These are phyloP conservation scores for Metopolophium dirhodum DNA, from an alignment of 1,140 invertebrate species.

Conservation along the genomic window DNA sequence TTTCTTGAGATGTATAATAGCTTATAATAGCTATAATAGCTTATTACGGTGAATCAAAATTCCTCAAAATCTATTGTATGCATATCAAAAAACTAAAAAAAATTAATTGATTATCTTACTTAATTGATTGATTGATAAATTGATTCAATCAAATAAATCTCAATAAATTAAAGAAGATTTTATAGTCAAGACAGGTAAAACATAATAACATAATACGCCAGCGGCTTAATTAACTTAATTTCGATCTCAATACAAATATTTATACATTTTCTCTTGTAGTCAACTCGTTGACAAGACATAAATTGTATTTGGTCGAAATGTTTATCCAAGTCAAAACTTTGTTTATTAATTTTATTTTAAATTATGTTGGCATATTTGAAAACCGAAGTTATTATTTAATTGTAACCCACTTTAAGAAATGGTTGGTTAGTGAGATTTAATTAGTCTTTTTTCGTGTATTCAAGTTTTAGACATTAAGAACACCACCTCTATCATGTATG, in stretches of 20 bases:
- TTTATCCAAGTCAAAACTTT: neutral
- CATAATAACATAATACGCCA: neutral
- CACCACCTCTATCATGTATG: neutral
- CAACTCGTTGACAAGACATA: neutral
- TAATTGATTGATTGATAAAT: too few relatives aligned
- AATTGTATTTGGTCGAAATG: neutral
- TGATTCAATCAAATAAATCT: neutral
- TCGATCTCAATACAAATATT: neutral
- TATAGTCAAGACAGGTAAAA: neutral
- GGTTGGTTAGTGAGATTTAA: neutral
- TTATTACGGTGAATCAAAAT: neutral
- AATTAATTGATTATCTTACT: too few relatives aligned
- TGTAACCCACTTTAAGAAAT: neutral
- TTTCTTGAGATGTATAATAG: too few relatives aligned
- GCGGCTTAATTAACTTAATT: neutral
- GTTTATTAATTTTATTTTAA: neutral
- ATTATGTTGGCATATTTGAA: neutral
- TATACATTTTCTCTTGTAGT: neutral
- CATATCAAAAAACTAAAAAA: neutral
- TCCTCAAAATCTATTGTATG: neutral
- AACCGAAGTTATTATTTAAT: neutral
- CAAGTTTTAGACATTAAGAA: neutral
- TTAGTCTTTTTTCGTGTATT: neutral
- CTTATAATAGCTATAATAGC: too few relatives aligned
- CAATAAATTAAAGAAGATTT: neutral